Evolutionary conservation across 2,113 vertebrate genomes (phyloP).

Genomic region (Strigops habroptila): DNA sequence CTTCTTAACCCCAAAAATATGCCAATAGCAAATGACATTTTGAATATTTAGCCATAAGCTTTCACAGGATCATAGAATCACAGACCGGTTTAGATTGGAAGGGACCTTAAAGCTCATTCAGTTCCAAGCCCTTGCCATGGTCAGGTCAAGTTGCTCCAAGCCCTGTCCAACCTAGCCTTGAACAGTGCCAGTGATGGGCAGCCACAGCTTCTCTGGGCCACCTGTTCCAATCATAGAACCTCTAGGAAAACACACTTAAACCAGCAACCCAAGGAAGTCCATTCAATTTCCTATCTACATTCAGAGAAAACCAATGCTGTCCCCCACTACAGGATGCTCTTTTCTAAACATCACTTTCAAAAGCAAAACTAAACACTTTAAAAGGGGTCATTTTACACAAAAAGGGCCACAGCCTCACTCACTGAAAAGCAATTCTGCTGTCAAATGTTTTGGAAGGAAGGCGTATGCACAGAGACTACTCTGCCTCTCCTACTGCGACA

Average conservation of each 20-base stretch:
- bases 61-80: background rate
- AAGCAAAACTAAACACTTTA: background rate
- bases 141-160: background rate
- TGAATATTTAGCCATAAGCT: background rate
- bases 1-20: background rate
- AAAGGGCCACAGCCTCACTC: background rate
- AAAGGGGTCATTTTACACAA: rapidly evolving
- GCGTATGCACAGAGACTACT: too few relatives aligned
- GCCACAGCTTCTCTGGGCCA: background rate
- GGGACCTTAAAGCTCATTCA: background rate
- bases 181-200: background rate
- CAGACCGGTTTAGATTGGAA: background rate
- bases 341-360: rapidly evolving
- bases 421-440: background rate
- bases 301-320: background rate
- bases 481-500: rapidly evolving
- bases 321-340: too few relatives aligned
- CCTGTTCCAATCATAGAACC: background rate
- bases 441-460: rapidly evolving
- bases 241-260: background rate
- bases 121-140: background rate
- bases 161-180: background rate
- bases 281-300: rapidly evolving
- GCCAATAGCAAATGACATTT: background rate
- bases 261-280: background rate